Percentiles rank a stretch among this genome's conserved stretches.
Evolutionary conservation across 2,797 vertebrate species (phyloP).

Genomic region (Acomys russatus): DNA sequence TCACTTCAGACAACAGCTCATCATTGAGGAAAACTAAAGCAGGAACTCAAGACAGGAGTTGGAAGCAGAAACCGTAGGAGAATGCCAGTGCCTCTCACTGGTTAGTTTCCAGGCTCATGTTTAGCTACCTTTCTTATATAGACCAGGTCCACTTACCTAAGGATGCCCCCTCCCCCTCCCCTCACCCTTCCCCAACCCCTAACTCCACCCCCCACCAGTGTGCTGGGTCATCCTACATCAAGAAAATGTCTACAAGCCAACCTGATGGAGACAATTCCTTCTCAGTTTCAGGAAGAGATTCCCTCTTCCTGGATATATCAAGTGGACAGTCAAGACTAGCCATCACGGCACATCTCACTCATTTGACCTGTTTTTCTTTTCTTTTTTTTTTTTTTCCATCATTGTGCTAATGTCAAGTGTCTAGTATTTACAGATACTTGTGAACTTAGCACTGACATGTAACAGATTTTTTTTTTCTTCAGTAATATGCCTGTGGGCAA

Average conservation of each 20-base stretch:
- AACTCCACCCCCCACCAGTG: no score
- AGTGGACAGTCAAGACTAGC: neutral
- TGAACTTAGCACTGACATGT: conserved; percentile 17
- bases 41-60: neutral
- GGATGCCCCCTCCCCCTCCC: neutral
- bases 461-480: conserved; percentile 35
- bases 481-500: conserved; percentile 28
- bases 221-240: no score
- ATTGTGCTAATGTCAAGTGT: conserved; percentile 7
- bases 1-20: neutral
- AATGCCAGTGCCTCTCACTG: neutral
- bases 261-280: neutral
- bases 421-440: conserved; percentile 12
- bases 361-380: neutral
- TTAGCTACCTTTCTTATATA: neutral
- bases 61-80: neutral
- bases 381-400: neutral
- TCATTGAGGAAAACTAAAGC: neutral
- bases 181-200: no score
- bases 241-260: neutral
- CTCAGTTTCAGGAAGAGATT: neutral
- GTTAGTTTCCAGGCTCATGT: neutral
- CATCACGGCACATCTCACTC: neutral
- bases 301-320: neutral
- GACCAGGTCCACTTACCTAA: neutral